Base-by-base conservation (phyloP, 2,113 vertebrate species). In the Tichodroma muraria region DNA sequence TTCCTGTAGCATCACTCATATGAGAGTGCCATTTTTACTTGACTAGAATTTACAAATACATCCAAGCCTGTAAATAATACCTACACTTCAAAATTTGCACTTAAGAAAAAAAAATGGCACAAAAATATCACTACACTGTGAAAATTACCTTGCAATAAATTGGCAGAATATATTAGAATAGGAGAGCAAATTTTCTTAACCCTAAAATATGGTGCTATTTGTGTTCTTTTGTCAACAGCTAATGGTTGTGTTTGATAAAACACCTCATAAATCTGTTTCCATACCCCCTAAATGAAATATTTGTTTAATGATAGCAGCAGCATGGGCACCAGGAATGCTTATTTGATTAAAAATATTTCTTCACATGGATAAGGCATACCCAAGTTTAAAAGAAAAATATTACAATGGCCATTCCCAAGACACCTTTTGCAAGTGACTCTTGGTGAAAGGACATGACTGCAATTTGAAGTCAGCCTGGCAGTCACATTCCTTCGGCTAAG, bases 281-380 rank as follows among this genome's bases (percentile, higher is more conserved):
- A 83, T 52, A 57, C 54, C 59, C 71, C 64, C 33, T 56, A 80
- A 90, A 77, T 50, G 52, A 42, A 94, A 50, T 83, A 94, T 93
- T 96, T 95, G 42, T 73, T 86, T 73, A 88, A 88, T 35, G 72
- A 80, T 90, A 86, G 85, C 25, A 88, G 72, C 54, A 88, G 45
- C 40, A 77, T 37, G 18, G 44, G 75, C 45, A 82, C 27, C n/a
- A 56, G 83, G 68, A 94, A 93, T n/a, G 28, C 72, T 80, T 90
- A 83, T 80, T 90, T 85, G 63, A 72, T 15, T 3, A 90, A 93
- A 92, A 92, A 60, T 44, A 77, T 68, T 94, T 81, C 65, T 85
- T 92, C 23, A 45, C 50, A 50, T 21, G 72, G 86, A 89, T 78
- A 95, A 94, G 54, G 60, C 23, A 12, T 49, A 61, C 50, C 25